Conservation (phyloP, 2,113 vertebrate genomes). For the Sphyrna mokarran region DNA sequence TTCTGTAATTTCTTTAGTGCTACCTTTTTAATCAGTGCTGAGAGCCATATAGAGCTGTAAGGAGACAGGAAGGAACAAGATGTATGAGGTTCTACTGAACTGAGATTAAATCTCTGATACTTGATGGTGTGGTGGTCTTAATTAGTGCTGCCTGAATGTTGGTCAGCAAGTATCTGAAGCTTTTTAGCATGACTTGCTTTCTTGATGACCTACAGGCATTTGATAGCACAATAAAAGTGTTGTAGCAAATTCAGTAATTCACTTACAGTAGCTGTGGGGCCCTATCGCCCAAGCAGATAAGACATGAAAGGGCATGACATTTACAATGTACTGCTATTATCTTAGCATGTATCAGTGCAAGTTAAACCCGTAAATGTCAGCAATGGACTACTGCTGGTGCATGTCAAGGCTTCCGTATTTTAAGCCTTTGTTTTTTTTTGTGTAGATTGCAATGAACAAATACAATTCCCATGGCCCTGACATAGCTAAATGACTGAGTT, state of each 20-base stretch:
- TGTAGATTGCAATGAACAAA: constrained; percentile 3
- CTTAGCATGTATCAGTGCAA: constrained; percentile 25
- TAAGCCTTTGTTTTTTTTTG: constrained; percentile 38
- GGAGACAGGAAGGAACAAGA: constrained; percentile 15
- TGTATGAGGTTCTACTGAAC: neutral
- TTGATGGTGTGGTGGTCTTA: neutral
- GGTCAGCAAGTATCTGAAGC: neutral
- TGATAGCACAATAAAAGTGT: constrained; percentile 3
- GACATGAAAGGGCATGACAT: constrained; percentile 35
- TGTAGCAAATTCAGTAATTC: constrained; percentile 30
- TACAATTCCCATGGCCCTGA: constrained; percentile 10
- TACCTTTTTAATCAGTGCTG: constrained; percentile 16
- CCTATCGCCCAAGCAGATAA: neutral
- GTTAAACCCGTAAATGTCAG: constrained; percentile 34
- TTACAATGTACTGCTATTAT: constrained; percentile 28
- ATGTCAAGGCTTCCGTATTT: constrained; percentile 41
- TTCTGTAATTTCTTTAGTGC: neutral
- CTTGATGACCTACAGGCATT: neutral
- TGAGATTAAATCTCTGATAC: constrained; percentile 2
- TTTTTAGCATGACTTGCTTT: neutral
- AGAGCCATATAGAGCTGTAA: neutral
- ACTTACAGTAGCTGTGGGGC: constrained; percentile 34
- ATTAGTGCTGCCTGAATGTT: constrained; percentile 1
- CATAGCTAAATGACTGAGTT: constrained; percentile 36
- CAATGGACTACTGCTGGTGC: constrained; percentile 41